Conservation (phyloP, 2,113 vertebrate genomes). For the Ochotona princeps region DNA sequence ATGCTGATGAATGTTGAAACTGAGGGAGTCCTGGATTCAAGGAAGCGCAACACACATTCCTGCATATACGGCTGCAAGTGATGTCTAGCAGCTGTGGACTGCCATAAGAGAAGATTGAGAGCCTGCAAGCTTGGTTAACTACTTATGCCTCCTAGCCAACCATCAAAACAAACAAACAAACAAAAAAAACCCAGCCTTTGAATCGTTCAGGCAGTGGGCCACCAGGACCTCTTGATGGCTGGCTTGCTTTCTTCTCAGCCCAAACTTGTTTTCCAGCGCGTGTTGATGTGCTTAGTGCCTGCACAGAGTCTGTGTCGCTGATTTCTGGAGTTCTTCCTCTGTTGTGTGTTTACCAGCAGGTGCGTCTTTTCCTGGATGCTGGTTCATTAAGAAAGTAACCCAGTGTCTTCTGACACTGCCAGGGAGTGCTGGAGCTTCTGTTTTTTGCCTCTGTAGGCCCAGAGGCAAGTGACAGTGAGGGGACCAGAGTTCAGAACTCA, state of each 20-base stretch:
- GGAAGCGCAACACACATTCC: neutral
- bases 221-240: neutral
- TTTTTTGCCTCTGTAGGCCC: neutral
- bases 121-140: neutral
- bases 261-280: neutral
- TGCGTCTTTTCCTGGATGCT: neutral
- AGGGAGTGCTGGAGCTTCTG: neutral
- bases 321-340: neutral
- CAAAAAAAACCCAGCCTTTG: neutral
- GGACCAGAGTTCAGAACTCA: neutral
- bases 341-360: neutral
- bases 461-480: neutral
- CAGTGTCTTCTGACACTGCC: neutral
- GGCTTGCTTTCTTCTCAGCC: neutral
- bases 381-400: neutral
- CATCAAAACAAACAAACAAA: neutral
- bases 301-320: neutral
- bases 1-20: neutral
- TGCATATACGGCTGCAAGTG: no score
- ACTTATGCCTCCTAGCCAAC: neutral
- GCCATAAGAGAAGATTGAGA: neutral
- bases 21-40: neutral
- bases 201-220: neutral
- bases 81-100: neutral
- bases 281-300: neutral